A percentile compares a stretch with the other conserved stretches of the same genome.
These are phyloP conservation scores for Silurus aristotelis DNA, from an alignment of 2,797 vertebrate genomes.

Conservation along the genomic window DNA sequence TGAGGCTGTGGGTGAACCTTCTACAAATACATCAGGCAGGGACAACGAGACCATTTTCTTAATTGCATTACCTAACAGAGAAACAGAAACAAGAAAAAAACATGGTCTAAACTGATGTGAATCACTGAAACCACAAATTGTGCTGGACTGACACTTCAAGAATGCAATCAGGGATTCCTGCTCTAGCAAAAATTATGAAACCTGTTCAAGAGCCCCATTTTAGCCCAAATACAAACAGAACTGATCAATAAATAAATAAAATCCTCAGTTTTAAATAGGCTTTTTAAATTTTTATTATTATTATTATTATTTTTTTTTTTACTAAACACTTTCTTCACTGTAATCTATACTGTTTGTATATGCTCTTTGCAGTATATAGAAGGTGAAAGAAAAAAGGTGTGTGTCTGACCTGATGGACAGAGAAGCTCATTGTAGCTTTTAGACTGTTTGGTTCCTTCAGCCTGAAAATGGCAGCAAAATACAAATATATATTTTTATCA, in stretches of 20 bases:
- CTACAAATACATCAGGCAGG: slow-evolving; percentile 76
- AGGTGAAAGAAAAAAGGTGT: too few species aligned
- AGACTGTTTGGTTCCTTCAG: slow-evolving; percentile 72
- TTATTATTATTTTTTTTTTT: too few species aligned
- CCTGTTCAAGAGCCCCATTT: too few species aligned
- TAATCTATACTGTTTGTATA: too few species aligned
- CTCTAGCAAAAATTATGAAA: too few species aligned
- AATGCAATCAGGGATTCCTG: neutral
- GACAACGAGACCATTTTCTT: slow-evolving; percentile 69
- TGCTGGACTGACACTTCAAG: neutral
- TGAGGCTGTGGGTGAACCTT: slow-evolving; percentile 77
- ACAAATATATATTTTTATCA: neutral
- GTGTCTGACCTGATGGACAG: slow-evolving; percentile 69
- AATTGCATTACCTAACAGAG: slow-evolving; percentile 56
- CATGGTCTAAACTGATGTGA: neutral
- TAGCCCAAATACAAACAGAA: neutral
- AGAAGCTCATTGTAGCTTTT: slow-evolving; percentile 69
- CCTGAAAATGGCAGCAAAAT: slow-evolving; percentile 56
- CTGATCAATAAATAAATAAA: neutral
- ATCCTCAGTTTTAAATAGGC: too few species aligned
- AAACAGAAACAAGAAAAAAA: too few species aligned
- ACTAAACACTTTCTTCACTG: too few species aligned
- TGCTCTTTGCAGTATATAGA: too few species aligned
- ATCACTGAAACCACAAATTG: neutral
- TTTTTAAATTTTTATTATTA: too few species aligned